Base-by-base conservation (phyloP, 2,888 invertebrate species). In the Tachina fera region DNA sequence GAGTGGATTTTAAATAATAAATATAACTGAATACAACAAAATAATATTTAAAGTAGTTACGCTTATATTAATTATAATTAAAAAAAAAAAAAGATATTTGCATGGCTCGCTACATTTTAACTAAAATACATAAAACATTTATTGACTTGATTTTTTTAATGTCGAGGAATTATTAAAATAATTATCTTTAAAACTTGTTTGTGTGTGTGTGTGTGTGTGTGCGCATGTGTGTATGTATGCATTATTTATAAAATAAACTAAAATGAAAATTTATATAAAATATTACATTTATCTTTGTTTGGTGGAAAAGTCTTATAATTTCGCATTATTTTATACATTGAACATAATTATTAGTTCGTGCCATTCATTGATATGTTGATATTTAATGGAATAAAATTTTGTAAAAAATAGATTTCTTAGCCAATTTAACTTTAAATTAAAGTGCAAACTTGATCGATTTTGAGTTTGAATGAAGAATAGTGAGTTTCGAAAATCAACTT, bases 301-400 rank as follows among this genome's bases (percentile, higher is more conserved):
- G 88, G 88, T 87, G 87, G 71, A 88, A 86, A 87, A 88, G 88
- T 88, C 88, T 88, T 88, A 87, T 88, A 77, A 88, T 87, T 87
- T 87, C 68, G 56, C 68, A 67, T 83, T 79, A 67, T 31, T 76
- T 75, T 56, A 72, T 60, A 74, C 47, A 58, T 67, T 70, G 9
- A 31, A 68, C 53, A 56, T 11, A 43, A 45, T 61, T 53, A 45
- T 61, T 41, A 45, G 41, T 22, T 45, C 56, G 13, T 14, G 22
- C 13, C 31, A 58, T 49, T 68, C 9, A 49, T 53, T 16, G 19
- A 19, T 14, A 22, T n/a, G 14, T 65, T 22, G 47, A 67, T 49
- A 49, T 67, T 31, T 49, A 31, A 39, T 67, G 67, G 67, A 67
- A 67, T 65, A 39, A 16, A 51, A 39, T 67, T 67, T 49, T 16